A percentile compares a stretch with the other conserved stretches of the same genome.
Evolutionary conservation across 2,113 vertebrate species (phyloP).

Genomic region (Myotis brandtii): DNA sequence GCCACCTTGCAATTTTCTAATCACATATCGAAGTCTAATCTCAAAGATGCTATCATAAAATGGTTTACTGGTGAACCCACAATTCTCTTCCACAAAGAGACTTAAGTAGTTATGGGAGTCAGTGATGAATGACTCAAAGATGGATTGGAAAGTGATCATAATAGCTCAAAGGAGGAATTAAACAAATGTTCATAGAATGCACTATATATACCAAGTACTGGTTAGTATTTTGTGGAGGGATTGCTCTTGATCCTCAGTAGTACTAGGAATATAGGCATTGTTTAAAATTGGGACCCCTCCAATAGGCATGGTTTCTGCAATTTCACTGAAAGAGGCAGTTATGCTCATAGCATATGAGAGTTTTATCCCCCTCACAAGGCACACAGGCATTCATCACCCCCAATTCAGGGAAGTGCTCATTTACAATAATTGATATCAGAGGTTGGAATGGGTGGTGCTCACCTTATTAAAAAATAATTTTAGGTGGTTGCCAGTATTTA

Average conservation of each 20-base stretch:
- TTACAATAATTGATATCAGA: neutral
- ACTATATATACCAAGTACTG: neutral
- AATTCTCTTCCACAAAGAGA: conserved; percentile 3
- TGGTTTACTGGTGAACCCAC: neutral
- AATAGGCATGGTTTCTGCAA: neutral
- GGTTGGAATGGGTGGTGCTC: neutral
- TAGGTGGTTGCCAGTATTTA: neutral
- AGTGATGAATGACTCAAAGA: neutral
- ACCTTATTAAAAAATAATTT: neutral
- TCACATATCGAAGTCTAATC: neutral
- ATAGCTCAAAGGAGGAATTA: neutral
- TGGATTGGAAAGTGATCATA: neutral
- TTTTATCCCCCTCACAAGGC: neutral
- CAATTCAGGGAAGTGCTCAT: neutral
- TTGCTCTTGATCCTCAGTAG: neutral
- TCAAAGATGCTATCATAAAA: neutral
- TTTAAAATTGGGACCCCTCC: neutral
- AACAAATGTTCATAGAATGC: neutral
- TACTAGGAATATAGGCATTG: neutral
- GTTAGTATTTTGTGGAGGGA: neutral
- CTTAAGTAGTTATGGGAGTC: neutral
- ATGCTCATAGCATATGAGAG: neutral
- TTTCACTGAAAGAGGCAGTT: neutral
- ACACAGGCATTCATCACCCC: neutral
- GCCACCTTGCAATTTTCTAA: conserved; percentile 5